Evolutionary conservation across 2,797 vertebrate species (phyloP), one percentile per base, ranked within the genome.

Genomic region (Enteromius anoplus): DNA sequence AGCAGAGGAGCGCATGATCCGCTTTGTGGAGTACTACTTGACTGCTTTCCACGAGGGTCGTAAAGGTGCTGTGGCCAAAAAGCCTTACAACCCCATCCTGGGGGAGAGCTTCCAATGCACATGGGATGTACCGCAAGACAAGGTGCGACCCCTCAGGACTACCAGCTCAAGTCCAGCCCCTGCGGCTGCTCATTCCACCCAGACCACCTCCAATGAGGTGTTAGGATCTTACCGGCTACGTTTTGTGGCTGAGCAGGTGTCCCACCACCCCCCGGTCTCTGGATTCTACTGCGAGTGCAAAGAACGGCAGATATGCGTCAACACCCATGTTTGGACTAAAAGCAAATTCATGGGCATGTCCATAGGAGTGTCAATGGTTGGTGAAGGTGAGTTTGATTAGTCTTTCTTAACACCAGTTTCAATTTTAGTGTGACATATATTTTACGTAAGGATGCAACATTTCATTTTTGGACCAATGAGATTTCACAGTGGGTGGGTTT

Each of bases 341-440:
- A 97, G 96, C 96, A 97, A 97, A 92, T 97, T 97, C 88, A 93
- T 97, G 96, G 96, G 96, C 89, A 97, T 97, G 96, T 97, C 96
- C 21, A 92, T 97, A 88, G 96, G 96, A 78, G 96, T 97, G 88
- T 96, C 96, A 29, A 97, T 97, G 96, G 93, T 96, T 2, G 96
- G 96, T 84, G 96, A 97, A 95, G 96, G 96, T 97, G 94, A 85
- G 89, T 76, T 62, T 42, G 29, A 71, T 34, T 17, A 29, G 4
- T 71, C 45, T 29, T 8, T 71, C 8, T 71, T 49, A 71, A 29
- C 42, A 7, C 70, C 8, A 6, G 17, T 72, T 49, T 49, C 0
- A 71, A 3, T 17, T 7, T 29, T 49, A 7, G 8, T 71, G 4
- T 49, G 69, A 29, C 4, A 49, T 11, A 49, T 11, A 34, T 72